Percentiles rank a stretch among this genome's conserved stretches.
Evolutionary conservation across 2,113 vertebrate species (phyloP).

Genomic region (Xiphophorus maculatus): DNA sequence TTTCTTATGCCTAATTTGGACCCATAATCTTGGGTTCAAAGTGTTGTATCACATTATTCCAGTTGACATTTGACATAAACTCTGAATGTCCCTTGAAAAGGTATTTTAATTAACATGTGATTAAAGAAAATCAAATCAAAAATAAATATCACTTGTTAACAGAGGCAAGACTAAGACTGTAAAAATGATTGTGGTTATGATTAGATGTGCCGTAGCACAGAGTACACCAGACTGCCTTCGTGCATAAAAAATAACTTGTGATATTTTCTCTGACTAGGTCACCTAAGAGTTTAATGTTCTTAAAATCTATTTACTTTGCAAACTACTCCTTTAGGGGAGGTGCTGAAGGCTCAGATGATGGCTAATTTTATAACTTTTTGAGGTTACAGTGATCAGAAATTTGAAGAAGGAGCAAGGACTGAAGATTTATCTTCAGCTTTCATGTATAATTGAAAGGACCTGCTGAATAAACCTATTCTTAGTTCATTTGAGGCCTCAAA

Average conservation of each 20-base stretch:
- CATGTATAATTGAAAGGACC: conserved; percentile 3
- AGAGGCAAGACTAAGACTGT: not conserved
- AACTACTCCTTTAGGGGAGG: not conserved
- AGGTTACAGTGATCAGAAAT: not conserved
- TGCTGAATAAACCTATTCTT: conserved; percentile 17
- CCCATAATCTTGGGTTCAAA: not conserved
- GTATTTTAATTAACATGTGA: not conserved
- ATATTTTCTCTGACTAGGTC: not conserved
- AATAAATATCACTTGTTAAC: too few species aligned
- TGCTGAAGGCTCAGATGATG: not conserved
- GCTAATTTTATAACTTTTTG: not conserved
- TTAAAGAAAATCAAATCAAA: not conserved
- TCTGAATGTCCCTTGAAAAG: too few species aligned
- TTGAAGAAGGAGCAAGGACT: not conserved
- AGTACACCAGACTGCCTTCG: not conserved
- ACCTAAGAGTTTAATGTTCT: not conserved
- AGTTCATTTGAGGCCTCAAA: not conserved
- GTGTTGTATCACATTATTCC: not conserved
- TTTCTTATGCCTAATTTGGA: not conserved
- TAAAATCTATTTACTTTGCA: not conserved
- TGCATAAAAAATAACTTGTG: not conserved
- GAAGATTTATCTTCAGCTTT: conserved; percentile 2
- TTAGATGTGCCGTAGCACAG: not conserved
- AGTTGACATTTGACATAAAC: not conserved
- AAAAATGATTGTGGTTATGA: not conserved